These are phyloP conservation scores for Urocynchramus pylzowi DNA, from an alignment of 2,113 vertebrate genomes.

Conservation along the genomic window DNA sequence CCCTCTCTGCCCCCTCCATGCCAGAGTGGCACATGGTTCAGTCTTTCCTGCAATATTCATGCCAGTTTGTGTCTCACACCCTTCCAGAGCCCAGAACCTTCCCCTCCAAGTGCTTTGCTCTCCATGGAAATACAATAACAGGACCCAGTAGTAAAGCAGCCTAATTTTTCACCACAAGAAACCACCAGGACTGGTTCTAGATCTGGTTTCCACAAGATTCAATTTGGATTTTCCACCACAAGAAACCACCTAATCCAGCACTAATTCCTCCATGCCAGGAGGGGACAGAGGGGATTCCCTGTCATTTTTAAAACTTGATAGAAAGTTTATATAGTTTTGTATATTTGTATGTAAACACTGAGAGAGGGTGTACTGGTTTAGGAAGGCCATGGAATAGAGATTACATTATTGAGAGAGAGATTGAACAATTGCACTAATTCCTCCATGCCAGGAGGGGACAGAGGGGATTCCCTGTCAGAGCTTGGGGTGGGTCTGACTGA, in stretches of 20 bases:
- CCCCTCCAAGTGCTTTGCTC: background rate
- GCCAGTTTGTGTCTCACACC: background rate
- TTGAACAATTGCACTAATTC: background rate
- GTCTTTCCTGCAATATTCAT: background rate
- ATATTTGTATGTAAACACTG: too few species aligned
- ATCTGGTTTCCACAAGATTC: background rate
- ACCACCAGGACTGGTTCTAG: background rate
- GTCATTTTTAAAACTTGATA: too few species aligned
- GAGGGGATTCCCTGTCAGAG: background rate
- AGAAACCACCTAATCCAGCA: too few species aligned
- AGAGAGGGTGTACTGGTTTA: too few species aligned
- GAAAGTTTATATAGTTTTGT: too few species aligned
- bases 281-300: background rate
- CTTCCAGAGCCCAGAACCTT: background rate
- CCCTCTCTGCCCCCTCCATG: background rate
- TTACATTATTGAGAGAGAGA: too few species aligned
- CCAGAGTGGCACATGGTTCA: fast-evolving
- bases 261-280: background rate
- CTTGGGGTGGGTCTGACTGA: fast-evolving
- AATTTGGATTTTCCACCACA: background rate
- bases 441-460: background rate
- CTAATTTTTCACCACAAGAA: background rate
- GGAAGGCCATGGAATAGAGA: too few species aligned
- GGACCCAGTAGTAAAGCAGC: background rate
- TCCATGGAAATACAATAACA: background rate